These are phyloP conservation scores for Brachionus manjavacas DNA, from an alignment of 1,140 invertebrate genomes.

Conservation along the genomic window DNA sequence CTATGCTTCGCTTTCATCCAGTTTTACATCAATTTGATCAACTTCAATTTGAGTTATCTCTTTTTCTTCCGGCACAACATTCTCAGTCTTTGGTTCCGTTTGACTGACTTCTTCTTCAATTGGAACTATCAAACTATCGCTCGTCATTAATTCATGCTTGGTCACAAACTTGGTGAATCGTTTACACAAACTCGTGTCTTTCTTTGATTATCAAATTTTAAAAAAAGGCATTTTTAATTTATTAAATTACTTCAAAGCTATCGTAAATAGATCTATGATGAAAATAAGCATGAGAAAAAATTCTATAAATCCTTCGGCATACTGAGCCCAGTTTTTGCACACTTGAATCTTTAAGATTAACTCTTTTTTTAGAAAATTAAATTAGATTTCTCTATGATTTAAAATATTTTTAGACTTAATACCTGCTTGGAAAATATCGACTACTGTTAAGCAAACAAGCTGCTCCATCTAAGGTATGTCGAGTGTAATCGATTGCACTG, in stretches of 20 bases:
- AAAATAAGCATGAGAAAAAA: conserved; percentile 98
- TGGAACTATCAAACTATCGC: conserved; percentile 95
- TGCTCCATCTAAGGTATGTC: conserved; percentile 97
- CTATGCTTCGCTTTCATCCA: conserved; percentile 18
- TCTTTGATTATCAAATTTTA: conserved; percentile 56
- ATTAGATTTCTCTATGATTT: background rate
- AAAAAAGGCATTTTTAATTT: background rate
- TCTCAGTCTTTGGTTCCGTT: background rate
- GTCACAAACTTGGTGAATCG: conserved; percentile 96
- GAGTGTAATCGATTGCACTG: conserved; percentile 96
- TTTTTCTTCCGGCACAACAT: background rate
- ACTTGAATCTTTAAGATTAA: conserved; percentile 97
- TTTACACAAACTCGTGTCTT: conserved; percentile 86
- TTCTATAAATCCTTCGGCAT: conserved; percentile 93
- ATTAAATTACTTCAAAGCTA: conserved; percentile 75
- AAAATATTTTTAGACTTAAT: background rate
- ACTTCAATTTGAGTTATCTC: conserved; percentile 10
- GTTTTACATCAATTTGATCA: background rate
- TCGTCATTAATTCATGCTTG: conserved; percentile 96
- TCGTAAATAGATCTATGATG: conserved; percentile 95
- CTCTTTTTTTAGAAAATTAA: conserved; percentile 61
- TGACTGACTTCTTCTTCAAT: conserved; percentile 60
- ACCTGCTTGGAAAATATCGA: conserved; percentile 93
- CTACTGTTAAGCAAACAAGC: conserved; percentile 97
- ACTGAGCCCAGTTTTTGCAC: conserved; percentile 96